Base-by-base conservation (phyloP, 2,797 vertebrate species). In the Rhinichthys osculus region DNA sequence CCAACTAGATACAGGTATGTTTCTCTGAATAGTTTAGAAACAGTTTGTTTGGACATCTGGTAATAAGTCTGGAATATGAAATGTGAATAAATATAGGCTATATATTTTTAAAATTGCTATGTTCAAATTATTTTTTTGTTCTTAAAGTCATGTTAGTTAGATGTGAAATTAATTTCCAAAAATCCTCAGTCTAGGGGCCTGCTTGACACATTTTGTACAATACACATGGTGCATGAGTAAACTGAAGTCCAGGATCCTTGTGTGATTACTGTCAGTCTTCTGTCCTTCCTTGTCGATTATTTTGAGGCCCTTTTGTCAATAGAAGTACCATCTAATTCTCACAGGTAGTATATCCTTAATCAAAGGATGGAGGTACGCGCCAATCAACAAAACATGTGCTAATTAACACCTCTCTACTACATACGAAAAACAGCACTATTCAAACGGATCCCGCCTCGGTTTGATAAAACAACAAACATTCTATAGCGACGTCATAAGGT, bases 351-450 rank as follows among this genome's bases (percentile, higher is more conserved):
- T 92, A 94, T 94, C 91, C 93, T 91, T 94, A 95, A 95, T 95
- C 94, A 95, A 95, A 94, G 93, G 89, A 86, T 87, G 87, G 90
- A 88, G 79, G 92, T 91, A 92, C 91, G 90, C 88, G 80, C 89
- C 94, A 95, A 95, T 96, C 95, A 92, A 96, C 96, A 96, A 94
- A 89, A 70, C 91, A 93, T 92, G 94, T 94, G 95, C 94, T 96
- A 96, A 96, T 96, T 94, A 96, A 94, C 93, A 95, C 95, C 92
- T 90, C 85, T 9, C 89, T 93, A 94, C 92, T 93, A 93, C 94
- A 95, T 95, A 91, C 92, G 90, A 95, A 95, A 86, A 93, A 92
- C 74, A 57, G 84, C 90, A 88, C 93, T 93, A 90, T 94, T 94
- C 93, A 95, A 90, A 83, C 91, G 30, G 50, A 59, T 81, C 83